Evolutionary conservation across 2,113 vertebrate genomes (phyloP).

Genomic region (Rhinoderma darwinii): DNA sequence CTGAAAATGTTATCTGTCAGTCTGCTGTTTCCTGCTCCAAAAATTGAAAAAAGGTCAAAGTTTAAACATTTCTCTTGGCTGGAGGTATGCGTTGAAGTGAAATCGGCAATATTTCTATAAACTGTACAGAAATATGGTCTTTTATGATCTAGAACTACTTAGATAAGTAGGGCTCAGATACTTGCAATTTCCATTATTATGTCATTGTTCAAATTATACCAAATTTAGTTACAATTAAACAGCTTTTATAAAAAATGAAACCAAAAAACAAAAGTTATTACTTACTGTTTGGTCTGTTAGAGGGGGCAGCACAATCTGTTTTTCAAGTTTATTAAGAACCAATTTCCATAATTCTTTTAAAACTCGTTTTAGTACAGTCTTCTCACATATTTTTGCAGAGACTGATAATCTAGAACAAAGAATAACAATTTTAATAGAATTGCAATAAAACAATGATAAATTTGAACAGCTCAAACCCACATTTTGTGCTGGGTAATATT

Average conservation of each 20-base stretch:
- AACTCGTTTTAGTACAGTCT: conserved; percentile 94
- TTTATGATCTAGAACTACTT: too few relatives aligned
- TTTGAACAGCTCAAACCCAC: not conserved
- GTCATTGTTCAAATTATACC: too few relatives aligned
- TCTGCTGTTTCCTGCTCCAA: too few relatives aligned
- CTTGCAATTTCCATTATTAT: too few relatives aligned
- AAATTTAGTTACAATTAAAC: too few relatives aligned
- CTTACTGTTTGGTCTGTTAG: conserved; percentile 93
- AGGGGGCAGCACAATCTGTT: conserved; percentile 92
- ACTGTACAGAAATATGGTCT: not conserved
- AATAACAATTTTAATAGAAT: conserved; percentile 1
- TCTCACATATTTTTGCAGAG: conserved; percentile 98
- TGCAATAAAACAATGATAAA: not conserved
- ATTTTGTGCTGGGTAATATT: not conserved
- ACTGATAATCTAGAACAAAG: conserved; percentile 85
- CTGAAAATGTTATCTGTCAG: not conserved
- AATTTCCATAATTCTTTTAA: conserved; percentile 97
- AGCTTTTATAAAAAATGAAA: not conserved
- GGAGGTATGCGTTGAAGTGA: not conserved
- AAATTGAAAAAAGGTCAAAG: not conserved
- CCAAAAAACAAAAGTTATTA: conserved; percentile 53
- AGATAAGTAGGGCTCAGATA: too few relatives aligned
- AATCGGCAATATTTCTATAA: not conserved
- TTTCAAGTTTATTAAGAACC: conserved; percentile 93
- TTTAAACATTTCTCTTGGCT: not conserved